These are phyloP conservation scores for Amblyraja radiata DNA, from an alignment of 2,797 vertebrate species.

Conservation along the genomic window DNA sequence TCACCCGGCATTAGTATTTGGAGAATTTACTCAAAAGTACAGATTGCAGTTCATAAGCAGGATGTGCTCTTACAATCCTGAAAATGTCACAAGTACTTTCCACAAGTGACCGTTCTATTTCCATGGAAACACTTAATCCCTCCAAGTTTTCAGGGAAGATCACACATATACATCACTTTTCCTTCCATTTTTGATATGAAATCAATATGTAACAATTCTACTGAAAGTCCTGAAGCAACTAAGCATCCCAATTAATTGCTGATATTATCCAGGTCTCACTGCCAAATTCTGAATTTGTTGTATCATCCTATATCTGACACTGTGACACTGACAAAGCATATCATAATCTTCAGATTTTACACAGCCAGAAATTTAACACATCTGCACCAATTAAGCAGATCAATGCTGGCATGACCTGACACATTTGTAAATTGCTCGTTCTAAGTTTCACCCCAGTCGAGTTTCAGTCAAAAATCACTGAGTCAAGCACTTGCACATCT, in stretches of 20 bases:
- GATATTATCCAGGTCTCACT: neutral
- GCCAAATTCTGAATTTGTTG: neutral
- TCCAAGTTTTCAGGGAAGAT: neutral
- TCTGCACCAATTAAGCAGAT: neutral
- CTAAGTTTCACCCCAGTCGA: no score
- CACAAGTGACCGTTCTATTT: neutral
- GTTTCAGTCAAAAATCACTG: no score
- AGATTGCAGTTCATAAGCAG: neutral
- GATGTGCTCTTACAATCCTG: neutral
- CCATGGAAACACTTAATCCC: neutral
- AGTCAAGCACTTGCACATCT: no score
- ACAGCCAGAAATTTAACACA: neutral
- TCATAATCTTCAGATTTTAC: neutral
- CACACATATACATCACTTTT: neutral
- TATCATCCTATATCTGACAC: neutral
- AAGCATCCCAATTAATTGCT: neutral
- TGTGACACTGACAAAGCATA: neutral
- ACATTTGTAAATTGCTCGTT: no score
- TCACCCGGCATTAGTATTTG: no score
- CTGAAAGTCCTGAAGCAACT: neutral
- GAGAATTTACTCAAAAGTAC: neutral
- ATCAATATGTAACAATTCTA: neutral
- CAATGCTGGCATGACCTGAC: neutral
- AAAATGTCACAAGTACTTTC: neutral
- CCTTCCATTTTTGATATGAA: neutral